phyloP scores from a whole-genome alignment of 2,797 vertebrate species.

The Nannoperca obscura region DNA sequence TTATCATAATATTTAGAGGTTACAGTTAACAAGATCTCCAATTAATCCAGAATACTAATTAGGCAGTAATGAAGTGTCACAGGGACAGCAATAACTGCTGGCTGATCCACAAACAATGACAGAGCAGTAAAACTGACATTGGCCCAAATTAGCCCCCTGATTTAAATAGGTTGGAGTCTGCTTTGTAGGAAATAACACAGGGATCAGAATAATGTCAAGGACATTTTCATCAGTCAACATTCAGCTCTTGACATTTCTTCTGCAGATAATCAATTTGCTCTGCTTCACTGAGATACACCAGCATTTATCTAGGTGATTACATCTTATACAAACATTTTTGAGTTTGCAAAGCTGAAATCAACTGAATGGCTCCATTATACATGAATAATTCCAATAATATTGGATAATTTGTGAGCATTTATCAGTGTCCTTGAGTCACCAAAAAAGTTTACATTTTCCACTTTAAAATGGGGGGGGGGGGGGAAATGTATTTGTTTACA shows the following conservation, averaged over 20 bases:
- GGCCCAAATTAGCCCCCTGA: constrained; percentile 67
- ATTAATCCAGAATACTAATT: constrained; percentile 82
- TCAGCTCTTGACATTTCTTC: constrained; percentile 59
- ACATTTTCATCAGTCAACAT: constrained; percentile 58
- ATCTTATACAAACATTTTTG: constrained; percentile 29
- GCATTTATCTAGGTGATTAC: constrained; percentile 22
- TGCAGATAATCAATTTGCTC: constrained; percentile 52
- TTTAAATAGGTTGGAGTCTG: constrained; percentile 64
- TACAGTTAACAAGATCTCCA: constrained; percentile 80
- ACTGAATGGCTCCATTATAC: constrained; percentile 14
- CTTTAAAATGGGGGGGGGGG: neutral
- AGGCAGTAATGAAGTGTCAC: constrained; percentile 76
- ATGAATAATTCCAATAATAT: constrained; percentile 5
- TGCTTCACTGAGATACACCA: constrained; percentile 29
- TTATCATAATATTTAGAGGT: constrained; percentile 83
- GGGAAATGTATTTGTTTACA: neutral
- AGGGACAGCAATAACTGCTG: constrained; percentile 65
- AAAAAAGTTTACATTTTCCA: neutral
- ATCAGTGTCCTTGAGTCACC: neutral
- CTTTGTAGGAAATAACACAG: constrained; percentile 57
- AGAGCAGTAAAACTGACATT: constrained; percentile 66
- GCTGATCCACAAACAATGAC: constrained; percentile 77
- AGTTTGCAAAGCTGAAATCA: constrained; percentile 40
- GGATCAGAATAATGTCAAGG: constrained; percentile 73
- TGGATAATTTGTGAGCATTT: constrained; percentile 5